Evolutionary conservation across 2,888 invertebrate species (phyloP), one percentile per base, ranked within the genome.

Genomic region (Scelioninae gen. 1): DNA sequence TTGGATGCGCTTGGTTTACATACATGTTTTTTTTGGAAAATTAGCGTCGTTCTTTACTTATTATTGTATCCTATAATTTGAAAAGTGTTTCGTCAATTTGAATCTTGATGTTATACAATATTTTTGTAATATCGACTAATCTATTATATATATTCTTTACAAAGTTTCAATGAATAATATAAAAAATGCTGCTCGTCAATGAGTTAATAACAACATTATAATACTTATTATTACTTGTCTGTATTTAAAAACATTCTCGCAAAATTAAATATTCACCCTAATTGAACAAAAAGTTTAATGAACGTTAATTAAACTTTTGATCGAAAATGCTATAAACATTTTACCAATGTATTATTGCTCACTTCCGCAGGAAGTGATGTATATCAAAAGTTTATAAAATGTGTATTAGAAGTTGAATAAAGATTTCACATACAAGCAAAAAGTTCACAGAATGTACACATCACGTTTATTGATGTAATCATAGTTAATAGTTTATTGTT

Each of bases 111-210:
- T 38, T 66, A 15, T 16, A 5, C 15, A 16, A 38, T 47, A 63
- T 23, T 16, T 49, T 40, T 10, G 34, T 34, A n/a, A 34, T 49
- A 16, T 63, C 11, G 34, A 34, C 38, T 63, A 63, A 16, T 29
- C 34, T 63, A 65, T 43, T 49, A 38, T 63, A 63, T 49, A 38
- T 65, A n/a, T 31, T 38, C 34, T 56, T 69, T 58, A 58, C 69
- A 69, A 69, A 49, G 58, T 47, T 69, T 69, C 16, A 49, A 15
- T 69, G 34, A 60, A 53, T 71, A 58, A 65, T 74, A 74, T 74
- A 55, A 47, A 62, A 63, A 74, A 55, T 58, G 47, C 32, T 58
- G 58, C 38, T 69, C 58, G 38, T 66, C n/a, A 53, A 53, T 13
- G 53, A 53, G 53, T 66, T 66, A 49, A 51, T 71, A 60, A 60